These are phyloP conservation scores for Dysdera silvatica DNA, from an alignment of 1,140 invertebrate genomes.

Conservation along the genomic window DNA sequence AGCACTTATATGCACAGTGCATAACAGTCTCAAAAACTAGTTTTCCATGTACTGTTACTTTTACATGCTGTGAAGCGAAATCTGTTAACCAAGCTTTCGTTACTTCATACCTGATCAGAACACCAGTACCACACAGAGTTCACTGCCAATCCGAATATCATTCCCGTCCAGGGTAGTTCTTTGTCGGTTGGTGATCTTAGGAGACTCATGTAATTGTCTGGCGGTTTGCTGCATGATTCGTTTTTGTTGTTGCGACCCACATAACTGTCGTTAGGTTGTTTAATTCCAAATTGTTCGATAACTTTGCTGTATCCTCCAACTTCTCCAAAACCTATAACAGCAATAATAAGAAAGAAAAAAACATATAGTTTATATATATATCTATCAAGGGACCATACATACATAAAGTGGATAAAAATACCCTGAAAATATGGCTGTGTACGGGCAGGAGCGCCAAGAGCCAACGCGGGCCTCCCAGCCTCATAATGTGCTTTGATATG, in stretches of 20 bases:
- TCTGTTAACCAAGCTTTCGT: neutral
- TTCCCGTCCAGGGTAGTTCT: constrained; percentile 47
- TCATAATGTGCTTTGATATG: too few relatives aligned
- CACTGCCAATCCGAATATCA: constrained; percentile 48
- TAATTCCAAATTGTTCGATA: constrained; percentile 42
- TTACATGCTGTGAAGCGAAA: neutral
- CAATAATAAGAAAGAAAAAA: neutral
- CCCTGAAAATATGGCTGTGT: too few relatives aligned
- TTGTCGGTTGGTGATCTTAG: constrained; percentile 41
- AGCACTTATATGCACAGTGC: neutral
- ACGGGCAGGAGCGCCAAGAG: too few relatives aligned
- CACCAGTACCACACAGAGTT: constrained; percentile 53
- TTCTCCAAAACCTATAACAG: constrained; percentile 31
- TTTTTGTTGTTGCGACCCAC: constrained; percentile 35
- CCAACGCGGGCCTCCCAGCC: too few relatives aligned
- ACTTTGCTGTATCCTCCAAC: constrained; percentile 49
- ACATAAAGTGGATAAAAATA: too few relatives aligned
- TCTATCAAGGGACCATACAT: too few relatives aligned
- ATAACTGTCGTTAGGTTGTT: constrained; percentile 31
- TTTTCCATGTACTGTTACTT: neutral
- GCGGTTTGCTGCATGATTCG: constrained; percentile 34
- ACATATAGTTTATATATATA: neutral
- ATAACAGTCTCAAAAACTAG: too few relatives aligned
- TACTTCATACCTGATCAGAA: constrained; percentile 46
- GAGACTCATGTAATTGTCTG: constrained; percentile 37